Evolutionary conservation across 37 sponge, comb jelly and placozoan species (phyloP).

Genomic region (Haliclona indistincta): DNA sequence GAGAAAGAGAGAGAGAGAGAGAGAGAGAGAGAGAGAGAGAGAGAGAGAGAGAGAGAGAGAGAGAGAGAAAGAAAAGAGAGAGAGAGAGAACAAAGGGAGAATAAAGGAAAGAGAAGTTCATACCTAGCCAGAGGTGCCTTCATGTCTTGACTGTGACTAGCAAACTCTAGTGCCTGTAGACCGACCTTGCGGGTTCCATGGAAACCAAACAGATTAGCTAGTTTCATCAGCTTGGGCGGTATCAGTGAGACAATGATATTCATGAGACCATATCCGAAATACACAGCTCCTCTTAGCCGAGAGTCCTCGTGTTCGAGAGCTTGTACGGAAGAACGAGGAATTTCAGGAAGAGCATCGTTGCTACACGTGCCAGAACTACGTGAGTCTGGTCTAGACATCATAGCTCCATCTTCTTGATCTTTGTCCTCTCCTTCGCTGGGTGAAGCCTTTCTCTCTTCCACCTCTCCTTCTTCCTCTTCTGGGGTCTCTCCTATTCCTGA

Average conservation of each 20-base stretch:
- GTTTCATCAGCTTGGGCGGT: constrained; percentile 87
- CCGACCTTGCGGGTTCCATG: constrained; percentile 78
- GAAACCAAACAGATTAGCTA: constrained; percentile 97
- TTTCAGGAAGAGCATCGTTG: neutral
- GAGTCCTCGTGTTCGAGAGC: constrained; percentile 43
- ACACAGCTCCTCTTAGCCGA: constrained; percentile 69
- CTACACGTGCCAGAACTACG: neutral
- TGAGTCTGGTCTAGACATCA: neutral
- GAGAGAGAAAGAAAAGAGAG: neutral
- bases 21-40: no score
- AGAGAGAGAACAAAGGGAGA: no score
- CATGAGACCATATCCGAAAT: constrained; percentile 91
- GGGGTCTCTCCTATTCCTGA: neutral
- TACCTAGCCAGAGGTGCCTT: constrained; percentile 88
- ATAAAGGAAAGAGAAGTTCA: neutral
- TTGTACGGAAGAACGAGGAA: neutral
- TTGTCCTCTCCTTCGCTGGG: neutral
- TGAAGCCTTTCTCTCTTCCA: neutral
- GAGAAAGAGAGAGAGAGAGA: no score
- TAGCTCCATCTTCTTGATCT: neutral
- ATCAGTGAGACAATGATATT: constrained; percentile 93
- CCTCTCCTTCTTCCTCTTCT: constrained; percentile 20
- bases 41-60: neutral
- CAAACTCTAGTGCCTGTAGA: constrained; percentile 78
- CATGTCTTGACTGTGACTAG: constrained; percentile 79